Conservation (phyloP, 1,140 invertebrate genomes). For the Lanistes nyassanus region DNA sequence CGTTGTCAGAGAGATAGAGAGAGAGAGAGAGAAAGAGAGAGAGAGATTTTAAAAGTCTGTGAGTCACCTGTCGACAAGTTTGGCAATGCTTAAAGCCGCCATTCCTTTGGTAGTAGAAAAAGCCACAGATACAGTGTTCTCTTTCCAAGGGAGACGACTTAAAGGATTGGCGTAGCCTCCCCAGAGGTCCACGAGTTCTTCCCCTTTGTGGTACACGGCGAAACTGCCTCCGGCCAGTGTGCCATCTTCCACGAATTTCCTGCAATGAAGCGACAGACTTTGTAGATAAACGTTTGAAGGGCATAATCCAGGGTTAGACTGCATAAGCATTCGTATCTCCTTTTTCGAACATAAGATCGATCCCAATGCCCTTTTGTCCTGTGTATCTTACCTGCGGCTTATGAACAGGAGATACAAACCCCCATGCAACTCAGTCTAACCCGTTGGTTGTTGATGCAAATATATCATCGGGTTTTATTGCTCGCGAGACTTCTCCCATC, state of each 20-base stretch:
- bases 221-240: slow-evolving; percentile 34
- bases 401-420: too few relatives aligned
- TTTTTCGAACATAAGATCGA: too few relatives aligned
- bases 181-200: slow-evolving; percentile 63
- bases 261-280: slow-evolving; percentile 25
- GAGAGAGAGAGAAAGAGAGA: background rate
- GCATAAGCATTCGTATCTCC: background rate
- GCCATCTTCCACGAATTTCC: slow-evolving; percentile 34
- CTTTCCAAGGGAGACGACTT: slow-evolving; percentile 37
- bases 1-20: background rate
- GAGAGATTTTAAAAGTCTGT: background rate
- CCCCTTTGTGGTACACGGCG: slow-evolving; percentile 46
- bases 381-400: too few relatives aligned
- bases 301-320: background rate
- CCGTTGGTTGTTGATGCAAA: too few relatives aligned
- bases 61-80: slow-evolving; percentile 62
- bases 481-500: too few relatives aligned
- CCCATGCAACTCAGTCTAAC: too few relatives aligned
- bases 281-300: background rate
- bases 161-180: slow-evolving; percentile 63
- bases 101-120: slow-evolving; percentile 58
- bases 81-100: slow-evolving; percentile 59
- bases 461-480: too few relatives aligned
- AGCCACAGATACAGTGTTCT: slow-evolving; percentile 38
- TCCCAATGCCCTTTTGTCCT: background rate